Evolutionary conservation across 2,888 invertebrate species (phyloP), one percentile per base, ranked within the genome.

Genomic region (Ichneumon xanthorius): DNA sequence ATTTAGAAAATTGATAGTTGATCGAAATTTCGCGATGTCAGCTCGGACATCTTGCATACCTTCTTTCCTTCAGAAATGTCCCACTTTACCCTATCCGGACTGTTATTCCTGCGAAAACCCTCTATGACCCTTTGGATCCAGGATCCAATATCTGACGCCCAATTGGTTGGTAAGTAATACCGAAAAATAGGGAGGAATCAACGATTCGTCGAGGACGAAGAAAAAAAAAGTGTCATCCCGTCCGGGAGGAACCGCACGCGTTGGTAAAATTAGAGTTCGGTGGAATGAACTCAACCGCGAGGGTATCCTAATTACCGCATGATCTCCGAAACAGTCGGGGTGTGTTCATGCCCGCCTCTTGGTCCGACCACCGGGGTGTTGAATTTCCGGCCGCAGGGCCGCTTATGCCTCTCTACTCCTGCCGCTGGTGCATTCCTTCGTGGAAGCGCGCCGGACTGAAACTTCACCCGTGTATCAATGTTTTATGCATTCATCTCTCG

Each of bases 381-480:
- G 73, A 75, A 76, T 85, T 85, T 85, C 85, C 85, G 78, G 82
- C 78, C 81, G 78, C 61, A 75, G 79, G 79, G 82, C 79, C 78
- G 71, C n/a, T 48, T 45, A 30, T 63, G 63, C 73, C 77, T 55
- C 77, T 55, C 73, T 14, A 80, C 81, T 89, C 89, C 88, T 61
- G 65, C 72, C 50, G 68, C 75, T 75, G 84, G 77, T 82, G 87
- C 87, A 89, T 90, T 89, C 87, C 88, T 88, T 89, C 89, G 88
- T 88, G 86, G 89, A 89, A 89, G 87, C 89, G 85, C 86, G 82
- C 86, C 22, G 73, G 81, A 65, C 70, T 73, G 85, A 82, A 82
- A 85, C 82, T 78, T 85, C 82, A 84, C 82, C 85, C 81, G 86
- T 80, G 89, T 90, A 89, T 90, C 89, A 89, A 88, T 90, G 88